Base-by-base conservation (phyloP, 2,888 invertebrate species). In the Drosophila bunnanda region DNA sequence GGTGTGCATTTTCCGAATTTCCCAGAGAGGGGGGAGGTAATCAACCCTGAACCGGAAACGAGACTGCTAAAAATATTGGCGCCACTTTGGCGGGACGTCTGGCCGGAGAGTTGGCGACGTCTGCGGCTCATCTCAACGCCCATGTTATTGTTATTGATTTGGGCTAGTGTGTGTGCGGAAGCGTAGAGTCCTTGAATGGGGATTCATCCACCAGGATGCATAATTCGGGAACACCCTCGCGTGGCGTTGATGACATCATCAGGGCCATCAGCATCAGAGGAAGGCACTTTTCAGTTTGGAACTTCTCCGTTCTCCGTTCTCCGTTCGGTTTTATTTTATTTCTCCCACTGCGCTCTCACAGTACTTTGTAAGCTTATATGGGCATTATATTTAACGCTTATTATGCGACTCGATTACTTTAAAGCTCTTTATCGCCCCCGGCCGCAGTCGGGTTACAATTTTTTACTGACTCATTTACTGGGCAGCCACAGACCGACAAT, bases 81-180 rank as follows among this genome's bases (percentile, higher is more conserved):
- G 85, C 77, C 85, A 77, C 57, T 76, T 72, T 80, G 85, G 58
- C 84, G 87, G 73, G 71, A 69, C 79, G 80, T 82, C 82, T 85
- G 80, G 69, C 81, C 61, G 53, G 32, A 57, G 57, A 71, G 72
- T 72, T 64, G 72, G 72, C 72, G 72, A 62, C 75, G 83, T 83
- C 83, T 86, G 79, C 57, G 32, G 56, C 68, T 65, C 77, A 80
- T 77, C 80, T 77, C 58, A 53, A 44, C 34, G 41, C 65, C 52
- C 71, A 62, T 53, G 86, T 81, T 86, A 83, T 80, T 86, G 79
- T 77, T 86, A 83, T 83, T 83, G 83, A 83, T 83, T 83, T 73
- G 57, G 62, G 54, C 38, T 74, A 28, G 28, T 57, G 46, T 53
- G 72, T 65, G 66, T 57, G 10, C 10, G 28, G 39, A 38, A 36